Percentiles rank a stretch among this genome's conserved stretches.
These are phyloP conservation scores for Lasioglossum villosulum DNA, from an alignment of 2,888 invertebrate genomes.

Conservation along the genomic window DNA sequence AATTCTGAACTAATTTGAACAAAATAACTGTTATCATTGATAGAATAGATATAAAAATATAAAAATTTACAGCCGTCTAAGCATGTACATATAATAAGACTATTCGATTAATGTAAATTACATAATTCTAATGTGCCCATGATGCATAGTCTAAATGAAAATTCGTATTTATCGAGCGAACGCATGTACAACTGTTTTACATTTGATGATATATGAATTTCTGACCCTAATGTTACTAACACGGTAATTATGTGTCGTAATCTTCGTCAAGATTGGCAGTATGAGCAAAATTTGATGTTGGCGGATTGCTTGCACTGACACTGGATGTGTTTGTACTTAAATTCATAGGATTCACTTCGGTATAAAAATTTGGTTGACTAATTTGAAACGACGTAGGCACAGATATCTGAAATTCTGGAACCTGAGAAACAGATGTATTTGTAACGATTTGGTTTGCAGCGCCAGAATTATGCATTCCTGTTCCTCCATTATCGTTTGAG, in stretches of 20 bases:
- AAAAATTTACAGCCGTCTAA: constrained; percentile 46
- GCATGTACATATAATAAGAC: constrained; percentile 43
- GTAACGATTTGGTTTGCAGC: constrained; percentile 45
- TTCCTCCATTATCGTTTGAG: constrained; percentile 58
- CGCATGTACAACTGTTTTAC: constrained; percentile 25
- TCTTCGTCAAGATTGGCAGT: constrained; percentile 82
- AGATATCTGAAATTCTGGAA: constrained; percentile 80
- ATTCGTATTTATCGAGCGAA: constrained; percentile 14
- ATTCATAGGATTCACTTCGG: constrained; percentile 80
- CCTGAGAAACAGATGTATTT: constrained; percentile 56
- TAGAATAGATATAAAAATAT: constrained; percentile 57
- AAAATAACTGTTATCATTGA: constrained; percentile 25
- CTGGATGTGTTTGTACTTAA: constrained; percentile 70
- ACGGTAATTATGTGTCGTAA: constrained; percentile 80
- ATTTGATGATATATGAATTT: constrained; percentile 28
- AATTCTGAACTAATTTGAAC: constrained; percentile 34
- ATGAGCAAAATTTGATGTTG: constrained; percentile 79
- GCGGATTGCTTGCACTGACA: constrained; percentile 70
- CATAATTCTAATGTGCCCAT: constrained; percentile 1
- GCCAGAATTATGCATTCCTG: constrained; percentile 45
- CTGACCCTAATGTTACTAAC: constrained; percentile 34
- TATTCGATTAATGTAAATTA: constrained; percentile 37
- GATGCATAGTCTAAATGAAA: constrained; percentile 13
- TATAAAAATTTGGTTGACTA: constrained; percentile 83
- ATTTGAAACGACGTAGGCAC: constrained; percentile 80